Conservation (phyloP, 1,140 invertebrate species). For the Wiebesia pumilae region DNA sequence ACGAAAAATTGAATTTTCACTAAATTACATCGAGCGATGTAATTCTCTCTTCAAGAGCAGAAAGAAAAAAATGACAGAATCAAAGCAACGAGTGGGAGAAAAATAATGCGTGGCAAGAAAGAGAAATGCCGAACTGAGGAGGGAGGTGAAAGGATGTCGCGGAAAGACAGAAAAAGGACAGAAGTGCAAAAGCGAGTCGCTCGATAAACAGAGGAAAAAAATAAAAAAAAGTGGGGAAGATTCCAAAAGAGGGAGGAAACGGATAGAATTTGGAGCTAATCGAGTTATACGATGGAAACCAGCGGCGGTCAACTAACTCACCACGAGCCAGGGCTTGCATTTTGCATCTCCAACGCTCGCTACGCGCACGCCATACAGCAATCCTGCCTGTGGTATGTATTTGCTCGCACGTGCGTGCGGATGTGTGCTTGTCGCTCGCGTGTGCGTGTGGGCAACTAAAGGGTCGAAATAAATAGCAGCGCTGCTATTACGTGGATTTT, state of each 20-base stretch:
- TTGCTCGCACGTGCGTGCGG: slow-evolving; percentile 18
- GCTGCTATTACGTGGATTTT: slow-evolving; percentile 32
- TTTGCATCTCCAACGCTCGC: slow-evolving; percentile 51
- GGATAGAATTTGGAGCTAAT: slow-evolving; percentile 65
- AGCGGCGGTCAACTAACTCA: slow-evolving; percentile 67
- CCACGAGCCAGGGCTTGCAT: slow-evolving; percentile 62
- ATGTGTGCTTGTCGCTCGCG: neutral
- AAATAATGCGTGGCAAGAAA: neutral
- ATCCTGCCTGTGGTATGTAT: neutral
- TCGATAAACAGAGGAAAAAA: slow-evolving; percentile 30
- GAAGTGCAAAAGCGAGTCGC: slow-evolving; percentile 5
- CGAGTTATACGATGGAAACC: slow-evolving; percentile 72
- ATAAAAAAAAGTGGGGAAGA: neutral
- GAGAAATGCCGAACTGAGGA: neutral
- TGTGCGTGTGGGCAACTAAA: slow-evolving; percentile 49
- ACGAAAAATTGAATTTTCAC: slow-evolving; percentile 68
- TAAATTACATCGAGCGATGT: slow-evolving; percentile 69
- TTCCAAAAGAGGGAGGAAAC: slow-evolving; percentile 17
- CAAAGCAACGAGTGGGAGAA: slow-evolving; percentile 10
- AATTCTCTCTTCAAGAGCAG: too few relatives aligned
- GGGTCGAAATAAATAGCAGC: slow-evolving; percentile 64
- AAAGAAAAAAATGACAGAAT: slow-evolving; percentile 1
- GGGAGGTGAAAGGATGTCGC: neutral
- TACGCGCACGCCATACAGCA: too few relatives aligned
- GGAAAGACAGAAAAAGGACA: slow-evolving; percentile 15